Conservation (phyloP, 2,113 vertebrate genomes). For the Pluvialis apricaria region DNA sequence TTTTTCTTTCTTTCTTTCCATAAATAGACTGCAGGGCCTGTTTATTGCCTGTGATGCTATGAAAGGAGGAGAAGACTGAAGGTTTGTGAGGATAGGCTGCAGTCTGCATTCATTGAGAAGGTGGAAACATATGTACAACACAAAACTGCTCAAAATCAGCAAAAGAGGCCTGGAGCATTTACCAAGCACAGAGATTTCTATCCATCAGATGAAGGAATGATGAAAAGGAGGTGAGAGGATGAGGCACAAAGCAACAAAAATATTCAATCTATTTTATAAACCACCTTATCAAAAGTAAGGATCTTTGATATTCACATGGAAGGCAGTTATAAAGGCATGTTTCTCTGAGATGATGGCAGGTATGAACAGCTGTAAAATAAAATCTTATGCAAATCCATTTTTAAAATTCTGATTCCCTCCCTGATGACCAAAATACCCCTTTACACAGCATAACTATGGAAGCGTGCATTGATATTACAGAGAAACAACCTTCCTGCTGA, state of each 20-base stretch:
- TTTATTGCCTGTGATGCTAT: slow-evolving; percentile 41
- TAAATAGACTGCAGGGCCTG: slow-evolving; percentile 37
- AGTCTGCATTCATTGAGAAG: slow-evolving; percentile 19
- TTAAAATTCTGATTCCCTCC: not conserved
- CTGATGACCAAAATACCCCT: not conserved
- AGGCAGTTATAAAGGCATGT: not conserved
- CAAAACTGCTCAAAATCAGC: not conserved
- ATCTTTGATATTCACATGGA: not conserved
- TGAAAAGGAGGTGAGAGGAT: not conserved
- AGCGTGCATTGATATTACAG: rapidly evolving
- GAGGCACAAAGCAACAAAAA: not conserved
- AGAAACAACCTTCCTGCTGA: not conserved
- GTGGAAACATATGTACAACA: not conserved
- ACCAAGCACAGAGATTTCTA: not conserved
- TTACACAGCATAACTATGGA: not conserved
- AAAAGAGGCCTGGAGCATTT: not conserved
- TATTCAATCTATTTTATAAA: not conserved
- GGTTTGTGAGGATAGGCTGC: not conserved
- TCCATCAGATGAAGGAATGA: not conserved
- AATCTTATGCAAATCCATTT: not conserved
- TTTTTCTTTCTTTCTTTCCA: slow-evolving; percentile 11
- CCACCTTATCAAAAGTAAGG: not conserved
- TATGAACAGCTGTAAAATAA: not conserved
- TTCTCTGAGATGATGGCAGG: not conserved
- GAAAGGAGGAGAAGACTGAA: slow-evolving; percentile 13